phyloP scores from a whole-genome alignment of 2,888 invertebrate species.

The Drosophila affinis region DNA sequence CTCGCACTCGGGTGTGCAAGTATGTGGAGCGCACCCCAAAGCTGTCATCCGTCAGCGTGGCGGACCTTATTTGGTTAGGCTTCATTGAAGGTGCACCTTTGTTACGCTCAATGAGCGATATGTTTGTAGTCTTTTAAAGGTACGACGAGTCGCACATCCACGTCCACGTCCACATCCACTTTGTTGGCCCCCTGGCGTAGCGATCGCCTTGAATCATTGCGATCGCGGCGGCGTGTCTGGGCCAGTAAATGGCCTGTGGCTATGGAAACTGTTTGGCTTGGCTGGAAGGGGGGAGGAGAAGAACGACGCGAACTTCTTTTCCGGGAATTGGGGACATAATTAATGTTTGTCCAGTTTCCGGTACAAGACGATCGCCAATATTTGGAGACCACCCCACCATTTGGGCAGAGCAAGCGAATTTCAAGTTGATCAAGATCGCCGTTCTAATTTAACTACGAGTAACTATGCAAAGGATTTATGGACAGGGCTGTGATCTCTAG shows the following conservation, averaged over 20 bases:
- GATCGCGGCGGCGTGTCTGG: slow-evolving; percentile 40
- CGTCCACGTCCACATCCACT: slow-evolving; percentile 19
- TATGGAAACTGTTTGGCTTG: slow-evolving; percentile 8
- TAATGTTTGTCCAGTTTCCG: slow-evolving; percentile 65
- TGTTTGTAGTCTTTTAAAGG: slow-evolving; percentile 41
- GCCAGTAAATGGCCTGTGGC: slow-evolving; percentile 47
- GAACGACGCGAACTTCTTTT: slow-evolving; percentile 41
- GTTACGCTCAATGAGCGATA: slow-evolving; percentile 81
- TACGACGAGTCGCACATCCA: slow-evolving; percentile 17
- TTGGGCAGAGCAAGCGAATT: neutral
- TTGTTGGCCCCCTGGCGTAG: slow-evolving; percentile 12
- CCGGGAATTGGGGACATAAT: slow-evolving; percentile 62
- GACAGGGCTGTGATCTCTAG: too few relatives aligned
- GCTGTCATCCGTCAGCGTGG: slow-evolving; percentile 63
- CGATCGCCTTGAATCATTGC: slow-evolving; percentile 64
- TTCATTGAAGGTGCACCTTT: slow-evolving; percentile 83
- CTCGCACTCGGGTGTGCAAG: neutral
- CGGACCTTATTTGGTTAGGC: slow-evolving; percentile 82
- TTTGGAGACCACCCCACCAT: slow-evolving; percentile 2
- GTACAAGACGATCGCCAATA: slow-evolving; percentile 6
- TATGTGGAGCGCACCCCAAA: slow-evolving; percentile 71
- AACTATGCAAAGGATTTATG: too few relatives aligned
- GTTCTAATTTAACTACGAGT: too few relatives aligned
- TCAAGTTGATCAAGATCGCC: neutral
- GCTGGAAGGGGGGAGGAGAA: neutral